These are phyloP conservation scores for Pseudomyrmex cubaensis DNA, from an alignment of 1,140 invertebrate species.

Conservation along the genomic window DNA sequence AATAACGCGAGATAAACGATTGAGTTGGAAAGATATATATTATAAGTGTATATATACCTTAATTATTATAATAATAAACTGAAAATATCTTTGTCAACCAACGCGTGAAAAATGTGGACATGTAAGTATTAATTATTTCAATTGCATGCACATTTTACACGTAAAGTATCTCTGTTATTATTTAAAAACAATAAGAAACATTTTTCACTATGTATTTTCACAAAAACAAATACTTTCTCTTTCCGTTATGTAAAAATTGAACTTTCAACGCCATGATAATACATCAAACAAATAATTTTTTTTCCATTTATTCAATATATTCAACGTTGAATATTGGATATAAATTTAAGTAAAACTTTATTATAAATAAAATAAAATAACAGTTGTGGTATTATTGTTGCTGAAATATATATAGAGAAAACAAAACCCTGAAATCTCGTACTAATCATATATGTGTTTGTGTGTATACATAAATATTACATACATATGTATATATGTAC, in stretches of 20 bases:
- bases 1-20: conserved; percentile 47
- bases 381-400: neutral
- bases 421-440: neutral
- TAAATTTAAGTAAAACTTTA: conserved; percentile 22
- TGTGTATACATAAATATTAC: too few species aligned
- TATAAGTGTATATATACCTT: too few species aligned
- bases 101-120: neutral
- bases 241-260: conserved; percentile 4
- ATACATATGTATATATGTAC: too few species aligned
- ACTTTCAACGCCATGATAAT: neutral
- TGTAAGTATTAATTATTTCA: neutral
- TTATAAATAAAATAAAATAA: conserved; percentile 32
- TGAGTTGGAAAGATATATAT: conserved; percentile 16
- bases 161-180: too few species aligned
- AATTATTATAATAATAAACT: neutral
- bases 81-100: conserved; percentile 8
- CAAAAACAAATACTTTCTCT: neutral
- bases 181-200: neutral
- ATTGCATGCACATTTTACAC: neutral
- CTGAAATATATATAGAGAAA: neutral
- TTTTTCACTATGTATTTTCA: neutral
- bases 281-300: neutral
- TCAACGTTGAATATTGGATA: conserved; percentile 52
- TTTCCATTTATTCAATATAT: conserved; percentile 18
- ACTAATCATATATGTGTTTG: neutral